phyloP scores from a whole-genome alignment of 2,888 invertebrate genomes.

The Penaeus monodon region DNA sequence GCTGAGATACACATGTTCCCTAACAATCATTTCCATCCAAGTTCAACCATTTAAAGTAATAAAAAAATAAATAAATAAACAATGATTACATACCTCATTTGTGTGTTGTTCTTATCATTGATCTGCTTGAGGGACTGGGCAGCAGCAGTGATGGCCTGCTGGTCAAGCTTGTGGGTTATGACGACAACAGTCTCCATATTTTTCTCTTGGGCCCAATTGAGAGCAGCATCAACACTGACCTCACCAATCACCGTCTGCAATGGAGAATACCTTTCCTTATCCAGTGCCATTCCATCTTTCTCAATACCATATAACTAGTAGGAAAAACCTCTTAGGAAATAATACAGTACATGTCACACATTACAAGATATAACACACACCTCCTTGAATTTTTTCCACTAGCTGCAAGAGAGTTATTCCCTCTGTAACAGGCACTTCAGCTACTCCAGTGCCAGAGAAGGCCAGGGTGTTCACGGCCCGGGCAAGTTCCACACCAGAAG shows the following conservation, averaged over 20 bases:
- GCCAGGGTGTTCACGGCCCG: slow-evolving; percentile 38
- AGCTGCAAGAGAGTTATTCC: slow-evolving; percentile 20
- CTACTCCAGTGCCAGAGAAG: slow-evolving; percentile 34
- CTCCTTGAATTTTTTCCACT: slow-evolving; percentile 40
- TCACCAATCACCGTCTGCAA: slow-evolving; percentile 50
- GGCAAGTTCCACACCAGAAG: slow-evolving; percentile 44
- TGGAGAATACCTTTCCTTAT: too few species aligned
- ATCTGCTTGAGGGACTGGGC: slow-evolving; percentile 21
- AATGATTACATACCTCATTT: slow-evolving; percentile 31
- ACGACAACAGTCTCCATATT: slow-evolving; percentile 43
- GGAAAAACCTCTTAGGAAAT: too few species aligned
- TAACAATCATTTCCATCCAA: too few species aligned
- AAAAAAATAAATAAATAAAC: background rate
- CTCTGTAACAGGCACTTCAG: slow-evolving; percentile 21
- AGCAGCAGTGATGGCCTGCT: slow-evolving; percentile 2
- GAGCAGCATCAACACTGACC: slow-evolving; percentile 35
- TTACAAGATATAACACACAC: background rate
- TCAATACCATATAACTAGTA: too few species aligned
- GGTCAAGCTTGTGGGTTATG: slow-evolving; percentile 41
- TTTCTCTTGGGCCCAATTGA: slow-evolving; percentile 43
- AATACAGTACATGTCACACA: background rate
- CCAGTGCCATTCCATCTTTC: too few species aligned
- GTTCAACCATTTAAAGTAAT: background rate
- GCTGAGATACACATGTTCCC: too few species aligned
- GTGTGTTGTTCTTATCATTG: slow-evolving; percentile 42